Conservation (phyloP, 2,113 vertebrate species). For the Choloepus hoffmanni region DNA sequence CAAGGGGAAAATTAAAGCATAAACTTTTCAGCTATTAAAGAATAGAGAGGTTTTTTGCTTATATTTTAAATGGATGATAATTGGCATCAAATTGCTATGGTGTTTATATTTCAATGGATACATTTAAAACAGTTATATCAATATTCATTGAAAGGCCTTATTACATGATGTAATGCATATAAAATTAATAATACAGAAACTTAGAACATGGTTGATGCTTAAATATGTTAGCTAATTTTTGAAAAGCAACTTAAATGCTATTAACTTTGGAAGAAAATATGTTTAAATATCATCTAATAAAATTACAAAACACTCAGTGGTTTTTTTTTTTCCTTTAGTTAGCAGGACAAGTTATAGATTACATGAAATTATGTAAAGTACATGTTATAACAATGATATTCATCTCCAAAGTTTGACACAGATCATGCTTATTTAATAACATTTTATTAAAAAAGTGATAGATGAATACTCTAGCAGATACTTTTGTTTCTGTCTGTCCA, state of each 20-base stretch:
- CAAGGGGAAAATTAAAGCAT: neutral
- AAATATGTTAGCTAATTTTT: neutral
- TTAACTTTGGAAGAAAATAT: neutral
- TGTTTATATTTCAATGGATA: neutral
- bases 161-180: neutral
- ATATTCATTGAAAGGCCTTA: neutral
- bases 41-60: neutral
- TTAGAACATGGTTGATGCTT: neutral
- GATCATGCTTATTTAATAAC: neutral
- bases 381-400: neutral
- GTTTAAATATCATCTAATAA: neutral
- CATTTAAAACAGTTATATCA: neutral
- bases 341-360: neutral
- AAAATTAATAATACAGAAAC: neutral
- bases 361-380: neutral
- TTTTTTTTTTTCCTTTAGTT: neutral
- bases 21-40: neutral
- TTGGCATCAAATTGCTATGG: neutral
- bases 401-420: neutral
- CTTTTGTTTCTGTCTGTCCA: neutral
- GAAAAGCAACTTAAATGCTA: neutral
- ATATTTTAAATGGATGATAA: neutral
- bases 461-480: neutral
- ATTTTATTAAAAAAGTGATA: neutral
- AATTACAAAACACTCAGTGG: neutral